Evolutionary conservation across 2,888 invertebrate species (phyloP).

Genomic region (Pyrgus malvae): DNA sequence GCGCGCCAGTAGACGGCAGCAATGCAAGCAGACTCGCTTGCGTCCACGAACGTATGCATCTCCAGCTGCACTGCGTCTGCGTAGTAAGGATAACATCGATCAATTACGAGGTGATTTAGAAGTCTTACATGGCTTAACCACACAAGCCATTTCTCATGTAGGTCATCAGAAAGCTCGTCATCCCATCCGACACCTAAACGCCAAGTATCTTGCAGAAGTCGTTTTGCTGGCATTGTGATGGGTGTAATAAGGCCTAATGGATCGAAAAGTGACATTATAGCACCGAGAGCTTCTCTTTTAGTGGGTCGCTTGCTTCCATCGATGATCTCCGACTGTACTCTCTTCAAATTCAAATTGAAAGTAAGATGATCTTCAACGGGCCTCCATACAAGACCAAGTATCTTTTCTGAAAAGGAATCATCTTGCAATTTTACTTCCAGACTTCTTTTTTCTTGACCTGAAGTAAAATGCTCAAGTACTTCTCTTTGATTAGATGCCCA

Average conservation of each 20-base stretch:
- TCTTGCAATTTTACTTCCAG: background rate
- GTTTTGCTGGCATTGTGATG: conserved; percentile 12
- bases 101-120: background rate
- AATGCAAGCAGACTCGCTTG: background rate
- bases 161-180: background rate
- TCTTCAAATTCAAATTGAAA: no score
- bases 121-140: background rate
- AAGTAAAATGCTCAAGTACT: no score
- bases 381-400: background rate
- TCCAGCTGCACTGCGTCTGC: background rate
- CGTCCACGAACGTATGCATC: background rate
- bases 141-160: no score
- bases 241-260: conserved; percentile 14
- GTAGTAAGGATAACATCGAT: no score
- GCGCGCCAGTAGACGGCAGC: background rate
- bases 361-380: no score
- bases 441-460: background rate
- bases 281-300: conserved; percentile 25
- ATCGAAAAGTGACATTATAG: conserved; percentile 27
- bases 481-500: no score
- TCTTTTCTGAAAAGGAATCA: background rate
- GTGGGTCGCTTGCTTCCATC: conserved; percentile 10
- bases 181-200: conserved; percentile 24
- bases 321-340: background rate
- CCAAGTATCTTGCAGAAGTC: conserved; percentile 26